Evolutionary conservation across 2,113 vertebrate species (phyloP), one percentile per base, ranked within the genome.

Genomic region (Lagopus muta): DNA sequence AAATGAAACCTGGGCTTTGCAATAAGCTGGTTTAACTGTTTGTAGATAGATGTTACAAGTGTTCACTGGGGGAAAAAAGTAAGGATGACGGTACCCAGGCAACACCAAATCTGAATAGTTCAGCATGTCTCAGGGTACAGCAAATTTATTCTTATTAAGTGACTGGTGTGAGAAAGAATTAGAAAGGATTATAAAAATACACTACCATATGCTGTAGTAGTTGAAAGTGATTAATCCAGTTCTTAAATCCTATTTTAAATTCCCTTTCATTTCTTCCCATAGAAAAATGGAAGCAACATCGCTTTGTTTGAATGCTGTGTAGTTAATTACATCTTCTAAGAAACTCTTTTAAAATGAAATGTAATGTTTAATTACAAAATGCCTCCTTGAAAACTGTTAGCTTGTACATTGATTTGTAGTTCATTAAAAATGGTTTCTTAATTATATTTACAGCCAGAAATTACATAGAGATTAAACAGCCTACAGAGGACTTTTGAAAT

Each of bases 361-460:
- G 94, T 84, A 95, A 96, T 97, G 96, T 97, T 97, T 95, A 98
- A 98, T 98, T 97, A 98, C 88, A 93, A 95, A 97, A 90, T 90
- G 80, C 86, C 96, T 97, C 95, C 95, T 94, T 95, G 94, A 96
- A 96, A 97, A 97, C 92, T 86, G 91, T 93, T 97, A 93, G 94
- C 93, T 96, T 84, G 82, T 91, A 92, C 86, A 91, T 70, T 94
- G 94, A 94, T 91, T 85, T 91, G 82, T 74, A 86, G 76, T 95
- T 95, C 88, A 94, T 96, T 97, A 95, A 91, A 96, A 97, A 97
- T 87, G 78, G 73, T 94, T 94, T 92, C 86, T 93, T 96, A 94
- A 96, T 97, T 96, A 97, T 83, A 60, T 88, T 94, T 92, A 90
- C 86, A 97, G 86, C 80, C 90, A 92, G 89, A 97, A 96, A 97